A percentile compares a stretch with the other conserved stretches of the same genome.
phyloP scores from a whole-genome alignment of 2,888 invertebrate genomes.

The Crocallis elinguaria region DNA sequence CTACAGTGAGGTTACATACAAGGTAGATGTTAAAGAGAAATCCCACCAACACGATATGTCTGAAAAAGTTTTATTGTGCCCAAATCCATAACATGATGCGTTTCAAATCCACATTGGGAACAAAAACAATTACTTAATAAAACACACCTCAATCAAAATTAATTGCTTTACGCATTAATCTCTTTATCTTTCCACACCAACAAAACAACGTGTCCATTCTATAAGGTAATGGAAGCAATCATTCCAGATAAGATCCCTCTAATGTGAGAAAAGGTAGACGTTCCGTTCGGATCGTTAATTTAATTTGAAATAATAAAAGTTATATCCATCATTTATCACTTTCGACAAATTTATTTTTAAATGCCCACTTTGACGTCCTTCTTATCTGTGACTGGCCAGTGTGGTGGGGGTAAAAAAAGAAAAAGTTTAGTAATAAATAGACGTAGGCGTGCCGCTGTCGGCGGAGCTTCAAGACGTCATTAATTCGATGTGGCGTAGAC shows the following conservation, averaged over 20 bases:
- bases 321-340: conserved; percentile 84
- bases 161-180: conserved; percentile 84
- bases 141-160: conserved; percentile 84
- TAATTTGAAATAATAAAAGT: conserved; percentile 84
- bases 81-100: conserved; percentile 62
- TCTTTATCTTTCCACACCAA: conserved; percentile 78
- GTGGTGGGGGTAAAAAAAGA: conserved; percentile 64
- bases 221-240: conserved; percentile 83
- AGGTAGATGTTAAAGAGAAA: conserved; percentile 4
- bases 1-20: not conserved
- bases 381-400: conserved; percentile 74
- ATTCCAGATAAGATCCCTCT: conserved; percentile 83
- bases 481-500: conserved; percentile 35
- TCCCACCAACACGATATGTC: conserved; percentile 24
- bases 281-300: conserved; percentile 79
- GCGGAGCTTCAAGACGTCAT: conserved; percentile 44
- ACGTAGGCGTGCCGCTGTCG: conserved; percentile 70
- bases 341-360: conserved; percentile 85
- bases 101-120: conserved; percentile 74
- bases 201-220: conserved; percentile 80
- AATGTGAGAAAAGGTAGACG: conserved; percentile 84
- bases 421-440: conserved; percentile 65
- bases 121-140: conserved; percentile 83
- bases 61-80: conserved; percentile 45
- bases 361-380: conserved; percentile 76